Conservation (phyloP, 2,113 vertebrate species). For the Picathartes gymnocephalus region DNA sequence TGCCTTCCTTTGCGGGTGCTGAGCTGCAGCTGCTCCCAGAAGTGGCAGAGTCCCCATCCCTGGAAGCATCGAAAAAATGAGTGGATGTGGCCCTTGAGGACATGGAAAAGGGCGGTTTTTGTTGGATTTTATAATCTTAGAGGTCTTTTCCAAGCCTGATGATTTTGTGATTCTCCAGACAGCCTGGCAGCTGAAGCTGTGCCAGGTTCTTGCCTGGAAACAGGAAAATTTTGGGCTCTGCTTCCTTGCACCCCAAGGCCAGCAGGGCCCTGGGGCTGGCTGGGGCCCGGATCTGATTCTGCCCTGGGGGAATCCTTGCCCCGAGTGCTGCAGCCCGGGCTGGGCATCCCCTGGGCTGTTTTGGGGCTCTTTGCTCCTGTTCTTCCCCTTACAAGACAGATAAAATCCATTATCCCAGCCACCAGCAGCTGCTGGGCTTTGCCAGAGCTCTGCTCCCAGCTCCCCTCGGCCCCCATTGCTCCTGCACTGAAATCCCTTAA, state of each 20-base stretch:
- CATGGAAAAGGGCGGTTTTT: not conserved
- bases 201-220: not conserved
- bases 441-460: not conserved
- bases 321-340: not conserved
- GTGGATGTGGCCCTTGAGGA: not conserved
- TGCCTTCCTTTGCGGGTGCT: not conserved
- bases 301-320: not conserved
- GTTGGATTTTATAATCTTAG: not conserved
- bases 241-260: not conserved
- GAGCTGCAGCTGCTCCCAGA: not conserved
- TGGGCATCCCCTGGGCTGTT: not conserved
- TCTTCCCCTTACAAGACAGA: not conserved
- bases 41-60: not conserved
- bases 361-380: not conserved
- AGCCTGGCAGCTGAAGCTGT: not conserved
- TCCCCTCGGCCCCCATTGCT: accelerated
- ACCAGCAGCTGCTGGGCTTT: not conserved
- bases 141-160: not conserved
- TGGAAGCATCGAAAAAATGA: not conserved
- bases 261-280: not conserved
- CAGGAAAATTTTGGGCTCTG: not conserved
- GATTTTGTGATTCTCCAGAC: not conserved
- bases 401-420: accelerated
- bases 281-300: not conserved
- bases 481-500: not conserved